These are phyloP conservation scores for Dermolepida albohirtum DNA, from an alignment of 2,888 invertebrate species.

Conservation along the genomic window DNA sequence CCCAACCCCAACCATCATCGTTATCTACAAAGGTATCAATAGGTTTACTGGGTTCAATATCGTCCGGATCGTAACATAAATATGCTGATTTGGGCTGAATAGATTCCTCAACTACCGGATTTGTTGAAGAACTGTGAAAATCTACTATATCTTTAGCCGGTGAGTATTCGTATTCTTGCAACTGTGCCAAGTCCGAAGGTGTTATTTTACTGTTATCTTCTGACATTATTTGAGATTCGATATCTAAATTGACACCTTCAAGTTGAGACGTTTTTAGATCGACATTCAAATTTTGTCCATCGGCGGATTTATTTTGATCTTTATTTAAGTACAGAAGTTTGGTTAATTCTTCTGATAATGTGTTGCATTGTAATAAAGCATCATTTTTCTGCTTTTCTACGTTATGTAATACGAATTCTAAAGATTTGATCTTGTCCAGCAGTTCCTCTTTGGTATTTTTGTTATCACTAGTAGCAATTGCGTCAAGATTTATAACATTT, in stretches of 20 bases:
- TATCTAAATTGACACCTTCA: constrained; percentile 34
- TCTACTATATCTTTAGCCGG: constrained; percentile 43
- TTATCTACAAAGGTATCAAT: constrained; percentile 59
- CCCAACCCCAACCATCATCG: constrained; percentile 75
- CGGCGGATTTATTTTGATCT: constrained; percentile 18
- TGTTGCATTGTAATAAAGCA: constrained; percentile 59
- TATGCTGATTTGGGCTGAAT: constrained; percentile 57
- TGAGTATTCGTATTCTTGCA: constrained; percentile 49
- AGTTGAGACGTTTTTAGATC: neutral
- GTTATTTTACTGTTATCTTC: constrained; percentile 37
- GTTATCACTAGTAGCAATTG: constrained; percentile 32
- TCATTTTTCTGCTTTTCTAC: constrained; percentile 63
- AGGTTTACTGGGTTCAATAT: constrained; percentile 46
- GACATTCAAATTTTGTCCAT: too few relatives aligned
- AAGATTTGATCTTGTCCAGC: constrained; percentile 59
- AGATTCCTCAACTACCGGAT: constrained; percentile 53
- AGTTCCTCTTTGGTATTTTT: constrained; percentile 57
- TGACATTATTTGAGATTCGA: constrained; percentile 43
- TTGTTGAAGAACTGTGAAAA: constrained; percentile 41
- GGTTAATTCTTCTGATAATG: constrained; percentile 61
- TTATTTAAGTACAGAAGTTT: constrained; percentile 57
- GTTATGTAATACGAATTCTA: constrained; percentile 63
- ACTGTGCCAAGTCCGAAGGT: constrained; percentile 41
- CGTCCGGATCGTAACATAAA: constrained; percentile 56
- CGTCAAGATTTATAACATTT: constrained; percentile 2